A percentile compares a stretch with the other conserved stretches of the same genome.
Conservation (phyloP, 2,888 invertebrate species). For the Brassicogethes aeneus region DNA sequence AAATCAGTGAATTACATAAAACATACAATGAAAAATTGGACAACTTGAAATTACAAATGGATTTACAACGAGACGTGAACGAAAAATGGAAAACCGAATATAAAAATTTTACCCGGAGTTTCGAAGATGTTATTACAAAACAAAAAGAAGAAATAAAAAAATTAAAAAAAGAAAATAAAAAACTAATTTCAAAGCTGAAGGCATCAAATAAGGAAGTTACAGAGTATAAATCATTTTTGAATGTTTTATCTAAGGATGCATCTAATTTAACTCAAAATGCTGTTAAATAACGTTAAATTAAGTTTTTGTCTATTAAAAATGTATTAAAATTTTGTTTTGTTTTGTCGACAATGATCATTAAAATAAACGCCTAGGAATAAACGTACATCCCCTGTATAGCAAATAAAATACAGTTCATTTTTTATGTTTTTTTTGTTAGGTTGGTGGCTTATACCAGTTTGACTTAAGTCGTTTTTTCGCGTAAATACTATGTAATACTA, state of each 20-base stretch:
- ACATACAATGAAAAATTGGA: constrained; percentile 14
- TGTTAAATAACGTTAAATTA: too few species aligned
- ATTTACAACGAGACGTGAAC: constrained; percentile 51
- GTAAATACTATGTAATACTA: too few species aligned
- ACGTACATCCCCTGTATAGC: too few species aligned
- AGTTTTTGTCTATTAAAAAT: too few species aligned
- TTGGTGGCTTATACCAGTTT: too few species aligned
- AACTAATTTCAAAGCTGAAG: background rate
- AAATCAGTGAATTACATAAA: background rate
- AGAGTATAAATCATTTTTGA: background rate
- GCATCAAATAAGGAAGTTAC: background rate
- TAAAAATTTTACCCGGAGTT: constrained; percentile 50
- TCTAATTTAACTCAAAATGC: background rate
- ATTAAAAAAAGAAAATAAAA: constrained; percentile 32
- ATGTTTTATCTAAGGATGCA: background rate
- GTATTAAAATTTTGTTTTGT: too few species aligned
- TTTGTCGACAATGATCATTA: too few species aligned
- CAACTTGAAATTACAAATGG: constrained; percentile 50
- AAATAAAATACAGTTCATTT: too few species aligned
- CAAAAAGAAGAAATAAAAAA: constrained; percentile 47
- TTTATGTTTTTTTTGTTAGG: too few species aligned
- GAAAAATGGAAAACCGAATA: constrained; percentile 57
- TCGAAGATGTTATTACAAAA: constrained; percentile 50
- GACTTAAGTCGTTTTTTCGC: too few species aligned
- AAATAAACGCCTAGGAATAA: too few species aligned